Base-by-base conservation (phyloP, 2,113 vertebrate species). In the Oreocharis arfaki region DNA sequence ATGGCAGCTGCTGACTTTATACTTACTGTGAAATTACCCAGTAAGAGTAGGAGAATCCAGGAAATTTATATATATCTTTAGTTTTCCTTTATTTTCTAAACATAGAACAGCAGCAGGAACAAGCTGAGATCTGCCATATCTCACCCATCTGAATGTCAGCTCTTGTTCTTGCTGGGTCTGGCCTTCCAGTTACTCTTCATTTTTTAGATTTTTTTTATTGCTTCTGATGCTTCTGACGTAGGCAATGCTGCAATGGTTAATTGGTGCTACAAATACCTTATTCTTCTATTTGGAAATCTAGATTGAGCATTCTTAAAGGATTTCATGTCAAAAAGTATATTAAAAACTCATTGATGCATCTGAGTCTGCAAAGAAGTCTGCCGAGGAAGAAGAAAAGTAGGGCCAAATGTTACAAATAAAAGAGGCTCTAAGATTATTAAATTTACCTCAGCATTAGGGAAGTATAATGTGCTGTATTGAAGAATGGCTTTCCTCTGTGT, bases 1-100 rank as follows among this genome's bases (percentile, higher is more conserved):
- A 37, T 95, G 93, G 59, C 68, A 97, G 50, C 79, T 94, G 35
- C 30, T 93, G n/a, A 70, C 41, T 92, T 93, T 87, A 88, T 71
- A 75, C 26, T 69, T 89, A 76, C 26, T 67, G 35, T 52, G 86
- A 92, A 97, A 94, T 85, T 84, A 91, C 11, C 14, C 33, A 78
- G 27, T 49, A 77, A 67, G 20, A 77, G 65, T 50, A 67, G 41
- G 50, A 86, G 47, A 96, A 90, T 90, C 77, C 13, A 9, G n/a
- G 60, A 87, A 86, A 84, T 94, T 81, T 61, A 70, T 90, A 91
- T 84, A 55, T 92, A n/a, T n/a, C 74, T 73, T 35, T 56, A 87
- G 70, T 78, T 96, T 94, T 89, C 32, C 37, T 77, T 92, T 85
- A 60, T 94, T 94, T 94, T 85, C 32, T 74, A 50, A 33, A 79